Percentiles rank a stretch among this genome's conserved stretches.
These are phyloP conservation scores for Hyles vespertilio DNA, from an alignment of 1,140 invertebrate genomes.

Conservation along the genomic window DNA sequence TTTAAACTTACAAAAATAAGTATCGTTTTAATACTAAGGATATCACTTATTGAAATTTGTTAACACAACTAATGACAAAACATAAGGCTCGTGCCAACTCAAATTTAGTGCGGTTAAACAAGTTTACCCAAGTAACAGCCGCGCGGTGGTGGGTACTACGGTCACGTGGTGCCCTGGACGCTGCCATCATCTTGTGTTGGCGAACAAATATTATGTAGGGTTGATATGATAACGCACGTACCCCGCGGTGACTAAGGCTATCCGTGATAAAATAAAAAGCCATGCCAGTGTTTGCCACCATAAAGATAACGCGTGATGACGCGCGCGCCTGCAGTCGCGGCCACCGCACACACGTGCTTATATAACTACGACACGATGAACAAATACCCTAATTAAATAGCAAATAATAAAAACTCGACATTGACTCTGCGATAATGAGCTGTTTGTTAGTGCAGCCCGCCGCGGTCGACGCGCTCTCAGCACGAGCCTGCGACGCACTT, in stretches of 20 bases:
- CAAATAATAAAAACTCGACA: slow-evolving; percentile 54
- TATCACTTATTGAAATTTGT: too few relatives aligned
- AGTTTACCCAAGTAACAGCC: background rate
- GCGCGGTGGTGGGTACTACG: slow-evolving; percentile 4
- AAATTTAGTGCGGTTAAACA: background rate
- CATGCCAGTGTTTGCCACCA: slow-evolving; percentile 59
- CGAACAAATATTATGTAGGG: slow-evolving; percentile 58
- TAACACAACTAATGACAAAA: too few relatives aligned
- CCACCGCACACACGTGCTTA: slow-evolving; percentile 57
- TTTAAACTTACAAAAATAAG: too few relatives aligned
- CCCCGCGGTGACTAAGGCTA: slow-evolving; percentile 52
- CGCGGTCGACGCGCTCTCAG: background rate
- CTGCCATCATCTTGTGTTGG: slow-evolving; percentile 35
- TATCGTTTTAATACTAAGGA: too few relatives aligned
- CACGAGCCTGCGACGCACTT: too few relatives aligned
- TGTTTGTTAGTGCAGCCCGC: slow-evolving; percentile 27
- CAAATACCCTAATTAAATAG: slow-evolving; percentile 62
- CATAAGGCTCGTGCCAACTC: too few relatives aligned
- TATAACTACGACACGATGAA: slow-evolving; percentile 43
- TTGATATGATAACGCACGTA: slow-evolving; percentile 55
- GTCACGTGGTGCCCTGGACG: slow-evolving; percentile 7
- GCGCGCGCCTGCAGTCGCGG: slow-evolving; percentile 36
- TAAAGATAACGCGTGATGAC: slow-evolving; percentile 62
- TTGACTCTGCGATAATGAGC: slow-evolving; percentile 46
- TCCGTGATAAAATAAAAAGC: slow-evolving; percentile 68